A percentile compares a stretch with the other conserved stretches of the same genome.
These are phyloP conservation scores for Calameuta pallipes DNA, from an alignment of 2,888 invertebrate species.

Conservation along the genomic window DNA sequence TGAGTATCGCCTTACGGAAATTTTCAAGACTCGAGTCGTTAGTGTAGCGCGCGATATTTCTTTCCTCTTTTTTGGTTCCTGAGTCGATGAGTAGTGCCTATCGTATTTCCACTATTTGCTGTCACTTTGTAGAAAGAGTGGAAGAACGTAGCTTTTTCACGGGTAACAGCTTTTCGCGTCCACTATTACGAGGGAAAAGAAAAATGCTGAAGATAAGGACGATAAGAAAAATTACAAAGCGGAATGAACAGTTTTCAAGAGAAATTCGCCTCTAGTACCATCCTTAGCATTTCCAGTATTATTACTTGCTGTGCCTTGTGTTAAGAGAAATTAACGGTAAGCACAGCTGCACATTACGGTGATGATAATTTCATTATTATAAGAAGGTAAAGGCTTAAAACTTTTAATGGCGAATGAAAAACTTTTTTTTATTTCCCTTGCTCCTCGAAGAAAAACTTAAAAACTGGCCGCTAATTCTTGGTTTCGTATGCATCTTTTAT, in stretches of 20 bases:
- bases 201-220: neutral
- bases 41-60: neutral
- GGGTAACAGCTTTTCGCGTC: neutral
- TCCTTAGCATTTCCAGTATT: neutral
- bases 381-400: neutral
- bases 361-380: neutral
- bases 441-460: neutral
- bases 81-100: neutral
- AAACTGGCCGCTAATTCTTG: slow-evolving; percentile 22
- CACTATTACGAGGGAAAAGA: neutral
- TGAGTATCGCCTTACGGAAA: neutral
- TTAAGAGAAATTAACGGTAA: neutral
- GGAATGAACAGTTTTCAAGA: neutral
- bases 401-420: neutral
- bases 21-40: neutral
- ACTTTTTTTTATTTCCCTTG: neutral
- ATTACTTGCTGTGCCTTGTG: neutral
- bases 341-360: neutral
- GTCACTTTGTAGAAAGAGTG: neutral
- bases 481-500: slow-evolving; percentile 30
- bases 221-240: neutral
- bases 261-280: neutral
- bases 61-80: neutral
- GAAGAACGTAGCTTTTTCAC: neutral
- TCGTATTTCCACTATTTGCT: neutral